Base-by-base conservation (phyloP, 2,888 invertebrate genomes). In the Salticus scenicus region DNA sequence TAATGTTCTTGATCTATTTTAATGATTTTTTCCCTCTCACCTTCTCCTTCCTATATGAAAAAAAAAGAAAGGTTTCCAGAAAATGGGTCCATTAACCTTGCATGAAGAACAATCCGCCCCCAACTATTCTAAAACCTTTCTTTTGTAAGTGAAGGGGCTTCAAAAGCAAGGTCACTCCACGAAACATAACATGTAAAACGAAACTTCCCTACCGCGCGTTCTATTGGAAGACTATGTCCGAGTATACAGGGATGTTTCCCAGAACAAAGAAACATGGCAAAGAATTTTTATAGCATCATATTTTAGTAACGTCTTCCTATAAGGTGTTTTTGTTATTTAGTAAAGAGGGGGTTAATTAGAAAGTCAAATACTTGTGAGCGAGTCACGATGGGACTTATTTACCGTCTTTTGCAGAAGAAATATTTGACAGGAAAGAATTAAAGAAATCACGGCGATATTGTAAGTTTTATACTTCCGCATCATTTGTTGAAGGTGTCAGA, bases 1-100 rank as follows among this genome's bases (percentile, higher is more conserved):
- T 75, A 78, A 84, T 78, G 78, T 78, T 69, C 84, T 72, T 72
- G 37, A 67, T 74, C 72, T 51, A 42, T 72, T 84, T 74, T 84
- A 78, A 84, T 84, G 84, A 77, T 41, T 24, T 67, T 72, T 77
- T 72, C 76, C 79, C 66, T 31, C 33, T n/a, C 47, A 37, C 37
- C 37, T 37, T 37, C 7, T 37, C 47, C 17, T 4, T 47, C 17
- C 47, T 37, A 37, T 37, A 37, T 47, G 2, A 12, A 47, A n/a
- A 2, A 2, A 47, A 14, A 47, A 47, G n/a, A 47, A n/a, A 47
- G 47, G 7, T 47, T n/a, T 47, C 10, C 12, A 47, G 47, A 47
- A 47, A n/a, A 47, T 47, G 47, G 47, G 47, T 47, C 47, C 47
- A 47, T 47, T 47, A 47, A 47, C 47, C 47, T 47, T 47, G 17